Evolutionary conservation across 2,888 invertebrate genomes (phyloP).

Genomic region (Anoplius nigerrimus): DNA sequence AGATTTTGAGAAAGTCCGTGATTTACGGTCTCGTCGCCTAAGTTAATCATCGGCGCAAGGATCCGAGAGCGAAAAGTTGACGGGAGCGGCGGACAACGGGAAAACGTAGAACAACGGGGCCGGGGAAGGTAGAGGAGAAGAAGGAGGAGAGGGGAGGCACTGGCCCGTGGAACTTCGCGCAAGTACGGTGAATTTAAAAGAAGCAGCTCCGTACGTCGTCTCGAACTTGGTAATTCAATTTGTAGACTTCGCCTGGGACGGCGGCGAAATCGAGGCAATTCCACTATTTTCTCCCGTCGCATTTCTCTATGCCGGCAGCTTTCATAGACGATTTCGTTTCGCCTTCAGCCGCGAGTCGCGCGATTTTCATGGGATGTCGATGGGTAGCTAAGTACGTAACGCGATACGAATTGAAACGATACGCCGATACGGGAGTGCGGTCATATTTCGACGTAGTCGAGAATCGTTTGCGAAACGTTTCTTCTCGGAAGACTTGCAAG

Average conservation of each 20-base stretch:
- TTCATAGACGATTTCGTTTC: neutral
- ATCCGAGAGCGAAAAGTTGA: slow-evolving; percentile 25
- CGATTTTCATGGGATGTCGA: too few species aligned
- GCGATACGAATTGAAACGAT: too few species aligned
- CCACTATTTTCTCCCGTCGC: neutral
- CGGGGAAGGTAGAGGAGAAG: neutral
- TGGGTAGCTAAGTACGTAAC: too few species aligned
- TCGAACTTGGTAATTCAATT: slow-evolving; percentile 51
- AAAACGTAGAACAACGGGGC: too few species aligned
- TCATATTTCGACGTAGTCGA: too few species aligned
- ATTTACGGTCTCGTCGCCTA: too few species aligned
- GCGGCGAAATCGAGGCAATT: slow-evolving; percentile 41
- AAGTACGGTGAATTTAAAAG: slow-evolving; percentile 46
- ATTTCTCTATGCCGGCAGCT: neutral
- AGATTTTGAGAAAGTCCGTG: too few species aligned
- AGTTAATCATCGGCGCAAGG: too few species aligned
- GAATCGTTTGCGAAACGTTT: too few species aligned
- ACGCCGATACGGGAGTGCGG: neutral
- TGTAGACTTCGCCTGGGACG: slow-evolving; percentile 8
- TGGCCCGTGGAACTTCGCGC: slow-evolving; percentile 29
- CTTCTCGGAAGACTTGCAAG: too few species aligned
- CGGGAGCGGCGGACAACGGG: neutral
- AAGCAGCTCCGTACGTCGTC: slow-evolving; percentile 28
- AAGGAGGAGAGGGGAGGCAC: neutral
- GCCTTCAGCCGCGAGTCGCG: too few species aligned